Percentiles rank a stretch among this genome's conserved stretches.
Evolutionary conservation across 2,888 invertebrate genomes (phyloP).

Genomic region (Thereva nobilitata): DNA sequence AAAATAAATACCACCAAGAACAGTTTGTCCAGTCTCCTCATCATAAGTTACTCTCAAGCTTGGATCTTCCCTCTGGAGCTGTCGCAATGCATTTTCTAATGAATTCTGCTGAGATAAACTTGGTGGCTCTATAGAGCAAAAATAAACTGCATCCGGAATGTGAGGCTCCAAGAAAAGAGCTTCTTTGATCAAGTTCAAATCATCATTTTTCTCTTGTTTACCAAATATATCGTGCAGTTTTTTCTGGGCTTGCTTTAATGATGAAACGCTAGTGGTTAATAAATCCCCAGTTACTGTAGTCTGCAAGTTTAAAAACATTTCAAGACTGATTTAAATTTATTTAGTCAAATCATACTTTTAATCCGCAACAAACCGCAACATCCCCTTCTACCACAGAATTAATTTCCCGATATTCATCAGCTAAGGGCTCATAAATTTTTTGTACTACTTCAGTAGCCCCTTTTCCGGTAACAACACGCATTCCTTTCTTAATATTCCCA

Average conservation of each 20-base stretch:
- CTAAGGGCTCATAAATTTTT: conserved; percentile 70
- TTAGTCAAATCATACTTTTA: conserved; percentile 66
- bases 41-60: conserved; percentile 78
- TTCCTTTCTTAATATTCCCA: conserved; percentile 70
- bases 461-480: conserved; percentile 50
- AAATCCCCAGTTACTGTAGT: conserved; percentile 77
- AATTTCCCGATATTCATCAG: conserved; percentile 86
- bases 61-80: conserved; percentile 89
- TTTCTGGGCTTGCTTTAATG: conserved; percentile 65
- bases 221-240: conserved; percentile 49
- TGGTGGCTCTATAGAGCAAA: conserved; percentile 93
- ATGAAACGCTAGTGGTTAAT: conserved; percentile 64
- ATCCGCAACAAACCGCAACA: conserved; percentile 85
- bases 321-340: not conserved
- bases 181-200: conserved; percentile 47
- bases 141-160: conserved; percentile 93
- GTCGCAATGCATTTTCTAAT: conserved; percentile 78
- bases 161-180: conserved; percentile 63
- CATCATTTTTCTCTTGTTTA: conserved; percentile 48
- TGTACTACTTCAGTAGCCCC: conserved; percentile 50
- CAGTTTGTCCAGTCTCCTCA: conserved; percentile 82
- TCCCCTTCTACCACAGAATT: conserved; percentile 71
- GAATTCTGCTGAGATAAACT: conserved; percentile 73
- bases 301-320: conserved; percentile 50
- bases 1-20: conserved; percentile 68